These are phyloP conservation scores for Trichonephila clavipes DNA, from an alignment of 1,140 invertebrate species.

Conservation along the genomic window DNA sequence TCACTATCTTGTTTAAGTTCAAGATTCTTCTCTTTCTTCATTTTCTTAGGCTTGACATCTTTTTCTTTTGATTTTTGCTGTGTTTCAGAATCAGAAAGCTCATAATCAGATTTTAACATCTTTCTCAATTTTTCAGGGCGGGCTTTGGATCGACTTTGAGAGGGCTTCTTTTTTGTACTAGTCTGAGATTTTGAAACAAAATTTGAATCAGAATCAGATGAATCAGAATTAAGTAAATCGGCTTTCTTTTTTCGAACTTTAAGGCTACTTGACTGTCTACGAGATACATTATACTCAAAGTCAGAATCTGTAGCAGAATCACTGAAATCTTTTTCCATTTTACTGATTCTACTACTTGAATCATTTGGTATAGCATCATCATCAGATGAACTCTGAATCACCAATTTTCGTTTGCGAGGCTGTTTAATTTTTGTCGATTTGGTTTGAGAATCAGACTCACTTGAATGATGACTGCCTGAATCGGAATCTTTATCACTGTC, in stretches of 20 bases:
- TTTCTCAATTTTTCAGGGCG: constrained; percentile 66
- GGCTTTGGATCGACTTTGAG: constrained; percentile 48
- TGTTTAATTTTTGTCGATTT: constrained; percentile 61
- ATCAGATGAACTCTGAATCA: constrained; percentile 76
- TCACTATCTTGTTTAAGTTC: constrained; percentile 70
- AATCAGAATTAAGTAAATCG: constrained; percentile 79
- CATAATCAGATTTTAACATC: constrained; percentile 71
- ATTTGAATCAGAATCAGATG: constrained; percentile 80
- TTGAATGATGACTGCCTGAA: constrained; percentile 52
- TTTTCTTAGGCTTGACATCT: constrained; percentile 78
- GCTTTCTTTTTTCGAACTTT: constrained; percentile 79
- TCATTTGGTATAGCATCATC: constrained; percentile 60
- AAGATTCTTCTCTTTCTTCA: constrained; percentile 71
- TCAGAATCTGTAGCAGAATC: constrained; percentile 76
- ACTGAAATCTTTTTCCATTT: constrained; percentile 70
- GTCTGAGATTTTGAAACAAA: constrained; percentile 86
- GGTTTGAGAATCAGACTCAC: constrained; percentile 70
- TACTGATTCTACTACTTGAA: constrained; percentile 53
- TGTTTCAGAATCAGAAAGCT: constrained; percentile 72
- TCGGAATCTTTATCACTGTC: constrained; percentile 77
- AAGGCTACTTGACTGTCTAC: constrained; percentile 27
- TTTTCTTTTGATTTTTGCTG: constrained; percentile 77
- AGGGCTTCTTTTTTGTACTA: constrained; percentile 85
- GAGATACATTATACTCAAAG: constrained; percentile 70
- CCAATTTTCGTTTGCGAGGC: constrained; percentile 74